A percentile compares a stretch with the other conserved stretches of the same genome.
Evolutionary conservation across 2,113 vertebrate species (phyloP).

Genomic region (Noctilio leporinus): DNA sequence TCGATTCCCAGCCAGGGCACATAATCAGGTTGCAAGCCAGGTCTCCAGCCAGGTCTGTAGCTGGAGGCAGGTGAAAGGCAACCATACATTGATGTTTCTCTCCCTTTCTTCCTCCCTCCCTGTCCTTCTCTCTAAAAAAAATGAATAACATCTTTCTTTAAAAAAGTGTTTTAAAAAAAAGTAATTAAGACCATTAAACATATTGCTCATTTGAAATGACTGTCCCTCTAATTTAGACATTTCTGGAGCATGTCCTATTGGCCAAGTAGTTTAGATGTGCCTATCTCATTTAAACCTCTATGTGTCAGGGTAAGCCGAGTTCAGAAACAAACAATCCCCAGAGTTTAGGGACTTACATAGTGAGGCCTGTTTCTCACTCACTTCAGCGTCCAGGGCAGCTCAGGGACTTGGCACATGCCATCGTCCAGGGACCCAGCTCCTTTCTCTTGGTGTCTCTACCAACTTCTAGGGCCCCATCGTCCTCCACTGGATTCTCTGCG

Average conservation of each 20-base stretch:
- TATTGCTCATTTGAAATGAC: slow-evolving; percentile 20
- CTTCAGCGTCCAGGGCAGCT: not conserved
- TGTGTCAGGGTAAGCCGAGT: not conserved
- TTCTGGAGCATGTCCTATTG: not conserved
- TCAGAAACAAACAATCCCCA: not conserved
- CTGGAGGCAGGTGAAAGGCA: no score
- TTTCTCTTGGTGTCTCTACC: not conserved
- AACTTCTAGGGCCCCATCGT: not conserved
- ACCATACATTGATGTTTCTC: no score
- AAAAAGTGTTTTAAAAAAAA: no score
- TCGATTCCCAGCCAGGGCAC: no score
- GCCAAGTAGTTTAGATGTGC: not conserved
- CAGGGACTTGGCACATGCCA: rapidly evolving
- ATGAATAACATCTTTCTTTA: no score
- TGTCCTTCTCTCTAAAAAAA: no score
- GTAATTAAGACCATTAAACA: slow-evolving; percentile 12
- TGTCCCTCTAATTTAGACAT: not conserved
- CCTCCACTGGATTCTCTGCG: not conserved
- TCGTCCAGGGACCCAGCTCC: not conserved
- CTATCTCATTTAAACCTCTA: not conserved
- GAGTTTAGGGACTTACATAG: not conserved
- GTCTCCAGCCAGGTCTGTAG: no score
- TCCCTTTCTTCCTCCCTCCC: no score
- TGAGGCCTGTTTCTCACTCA: not conserved
- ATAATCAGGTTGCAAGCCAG: no score